Conservation (phyloP, 2,797 vertebrate genomes). For the Crenichthys baileyi region DNA sequence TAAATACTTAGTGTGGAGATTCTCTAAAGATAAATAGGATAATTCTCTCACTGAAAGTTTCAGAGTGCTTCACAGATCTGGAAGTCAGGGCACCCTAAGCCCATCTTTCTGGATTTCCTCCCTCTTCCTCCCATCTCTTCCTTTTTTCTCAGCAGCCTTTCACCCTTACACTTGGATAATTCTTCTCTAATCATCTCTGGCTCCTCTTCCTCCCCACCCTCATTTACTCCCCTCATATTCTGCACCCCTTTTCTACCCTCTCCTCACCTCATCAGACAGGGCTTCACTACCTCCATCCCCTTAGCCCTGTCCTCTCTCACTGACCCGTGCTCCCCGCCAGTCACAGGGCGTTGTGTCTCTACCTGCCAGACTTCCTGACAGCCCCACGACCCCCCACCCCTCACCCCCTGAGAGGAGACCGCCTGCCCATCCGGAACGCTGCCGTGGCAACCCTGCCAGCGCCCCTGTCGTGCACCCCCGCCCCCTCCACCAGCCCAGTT, state of each 20-base stretch:
- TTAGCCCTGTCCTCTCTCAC: slow-evolving; percentile 74
- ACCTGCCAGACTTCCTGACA: slow-evolving; percentile 80
- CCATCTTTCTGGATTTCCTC: slow-evolving; percentile 20
- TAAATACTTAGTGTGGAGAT: slow-evolving; percentile 5
- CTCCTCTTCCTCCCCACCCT: slow-evolving; percentile 60
- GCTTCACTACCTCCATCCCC: slow-evolving; percentile 63
- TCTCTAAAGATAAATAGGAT: neutral
- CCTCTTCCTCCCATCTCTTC: slow-evolving; percentile 20
- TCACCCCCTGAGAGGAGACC: slow-evolving; percentile 77
- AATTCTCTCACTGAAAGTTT: slow-evolving; percentile 33
- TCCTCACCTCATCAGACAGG: slow-evolving; percentile 78
- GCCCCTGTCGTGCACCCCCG: slow-evolving; percentile 46
- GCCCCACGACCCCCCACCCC: slow-evolving; percentile 69
- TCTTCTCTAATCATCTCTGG: slow-evolving; percentile 75
- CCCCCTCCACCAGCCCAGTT: slow-evolving; percentile 38
- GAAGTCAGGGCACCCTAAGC: slow-evolving; percentile 19
- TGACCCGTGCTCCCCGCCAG: slow-evolving; percentile 76
- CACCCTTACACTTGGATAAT: slow-evolving; percentile 77
- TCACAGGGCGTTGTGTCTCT: slow-evolving; percentile 79
- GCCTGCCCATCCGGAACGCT: slow-evolving; percentile 79
- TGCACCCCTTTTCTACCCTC: slow-evolving; percentile 46
- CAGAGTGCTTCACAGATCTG: slow-evolving; percentile 23
- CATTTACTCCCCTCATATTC: slow-evolving; percentile 65
- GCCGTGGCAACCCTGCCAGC: slow-evolving; percentile 75
- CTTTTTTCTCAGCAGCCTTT: slow-evolving; percentile 36